phyloP scores from a whole-genome alignment of 1,140 invertebrate genomes.

The Tyrophagus putrescentiae region DNA sequence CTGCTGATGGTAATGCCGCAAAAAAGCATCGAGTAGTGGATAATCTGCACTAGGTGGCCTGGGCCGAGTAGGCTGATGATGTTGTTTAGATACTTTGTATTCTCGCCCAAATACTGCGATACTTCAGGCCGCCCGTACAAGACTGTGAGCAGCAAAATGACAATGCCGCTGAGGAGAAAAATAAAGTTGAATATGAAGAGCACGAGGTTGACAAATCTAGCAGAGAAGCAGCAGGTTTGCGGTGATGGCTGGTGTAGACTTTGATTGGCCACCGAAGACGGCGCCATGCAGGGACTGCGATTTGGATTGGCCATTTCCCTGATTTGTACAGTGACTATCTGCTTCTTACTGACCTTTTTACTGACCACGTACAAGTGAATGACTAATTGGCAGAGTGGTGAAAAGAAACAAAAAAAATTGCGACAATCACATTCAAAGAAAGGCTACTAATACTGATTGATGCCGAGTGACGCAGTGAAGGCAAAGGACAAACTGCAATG shows the following conservation, averaged over 20 bases:
- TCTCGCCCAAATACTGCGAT: conserved; percentile 1
- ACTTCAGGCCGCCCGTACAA: conserved; percentile 1
- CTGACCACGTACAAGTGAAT: no score
- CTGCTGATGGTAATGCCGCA: conserved; percentile 7
- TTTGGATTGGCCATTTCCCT: not conserved
- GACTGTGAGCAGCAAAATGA: conserved; percentile 14
- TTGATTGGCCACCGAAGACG: conserved; percentile 10
- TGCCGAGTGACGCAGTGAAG: not conserved
- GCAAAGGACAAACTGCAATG: no score
- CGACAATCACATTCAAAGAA: no score
- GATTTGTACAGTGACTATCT: no score
- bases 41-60: conserved; percentile 10
- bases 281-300: not conserved
- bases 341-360: no score
- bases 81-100: conserved; percentile 1
- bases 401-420: no score
- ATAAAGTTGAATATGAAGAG: conserved; percentile 22
- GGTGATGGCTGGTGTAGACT: not conserved
- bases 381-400: no score
- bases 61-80: not conserved
- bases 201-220: conserved; percentile 7
- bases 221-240: conserved; percentile 19
- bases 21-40: conserved; percentile 18
- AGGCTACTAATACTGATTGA: conserved; percentile 1
- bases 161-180: not conserved